Conservation (phyloP, 2,888 invertebrate species). For the Epirrhoe tristata region DNA sequence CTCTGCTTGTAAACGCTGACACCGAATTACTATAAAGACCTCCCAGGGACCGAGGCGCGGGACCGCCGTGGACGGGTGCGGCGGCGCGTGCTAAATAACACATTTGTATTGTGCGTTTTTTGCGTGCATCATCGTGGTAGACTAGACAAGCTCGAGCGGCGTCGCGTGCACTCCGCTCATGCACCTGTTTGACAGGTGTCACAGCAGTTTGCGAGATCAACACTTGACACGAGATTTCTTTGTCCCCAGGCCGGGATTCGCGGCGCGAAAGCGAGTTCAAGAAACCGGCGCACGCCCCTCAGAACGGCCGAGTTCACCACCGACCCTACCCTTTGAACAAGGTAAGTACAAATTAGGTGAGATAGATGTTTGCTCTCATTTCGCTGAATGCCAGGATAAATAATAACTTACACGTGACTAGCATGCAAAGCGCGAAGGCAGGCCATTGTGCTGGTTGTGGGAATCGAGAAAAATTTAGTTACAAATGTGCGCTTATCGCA, state of each 20-base stretch:
- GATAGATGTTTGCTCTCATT: conserved; percentile 41
- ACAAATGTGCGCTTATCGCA: conserved; percentile 44
- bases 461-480: conserved; percentile 49
- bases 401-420: conserved; percentile 55
- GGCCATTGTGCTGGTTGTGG: conserved; percentile 37
- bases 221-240: conserved; percentile 43
- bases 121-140: conserved; percentile 32
- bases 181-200: conserved; percentile 39
- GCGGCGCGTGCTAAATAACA: conserved; percentile 36
- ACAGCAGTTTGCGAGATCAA: conserved; percentile 31
- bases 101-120: conserved; percentile 35
- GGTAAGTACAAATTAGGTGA: conserved; percentile 56
- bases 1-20: conserved; percentile 54
- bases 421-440: conserved; percentile 46
- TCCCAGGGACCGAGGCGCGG: conserved; percentile 42
- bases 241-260: conserved; percentile 77
- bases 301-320: conserved; percentile 78
- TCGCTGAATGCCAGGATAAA: conserved; percentile 49
- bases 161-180: conserved; percentile 36
- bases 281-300: conserved; percentile 85
- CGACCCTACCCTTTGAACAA: conserved; percentile 76
- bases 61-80: conserved; percentile 32
- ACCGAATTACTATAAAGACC: conserved; percentile 60
- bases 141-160: conserved; percentile 19
- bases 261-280: conserved; percentile 87